phyloP scores from a whole-genome alignment of 2,888 invertebrate species.

The Dolichopus griseipennis region DNA sequence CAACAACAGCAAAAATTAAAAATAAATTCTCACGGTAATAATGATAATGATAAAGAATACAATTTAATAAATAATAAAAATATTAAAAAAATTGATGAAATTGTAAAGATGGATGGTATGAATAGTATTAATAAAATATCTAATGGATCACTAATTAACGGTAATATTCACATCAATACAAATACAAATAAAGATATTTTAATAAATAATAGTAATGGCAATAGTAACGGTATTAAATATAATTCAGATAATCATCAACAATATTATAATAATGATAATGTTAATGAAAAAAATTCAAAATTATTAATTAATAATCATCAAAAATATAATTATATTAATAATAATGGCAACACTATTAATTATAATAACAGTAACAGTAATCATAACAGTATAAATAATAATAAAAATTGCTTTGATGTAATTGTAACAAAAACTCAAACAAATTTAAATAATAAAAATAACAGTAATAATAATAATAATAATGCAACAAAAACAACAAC shows the following conservation, averaged over 20 bases:
- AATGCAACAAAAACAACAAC: no score
- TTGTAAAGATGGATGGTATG: no score
- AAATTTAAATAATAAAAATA: slow-evolving; percentile 9
- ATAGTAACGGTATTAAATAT: neutral
- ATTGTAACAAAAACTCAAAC: neutral
- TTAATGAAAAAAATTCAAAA: no score
- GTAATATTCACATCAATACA: no score
- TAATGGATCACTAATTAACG: no score
- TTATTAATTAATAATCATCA: no score
- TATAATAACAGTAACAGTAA: neutral
- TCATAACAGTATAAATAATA: neutral
- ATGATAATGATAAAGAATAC: neutral
- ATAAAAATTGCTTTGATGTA: neutral
- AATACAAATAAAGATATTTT: no score
- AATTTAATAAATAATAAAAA: neutral
- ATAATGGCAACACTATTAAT: slow-evolving; percentile 12
- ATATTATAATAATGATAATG: neutral
- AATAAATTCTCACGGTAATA: neutral
- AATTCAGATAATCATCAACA: neutral
- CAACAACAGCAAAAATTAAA: slow-evolving; percentile 23
- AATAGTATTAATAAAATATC: no score
- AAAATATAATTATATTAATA: no score
- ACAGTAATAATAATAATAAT: neutral
- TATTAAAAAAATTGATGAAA: neutral
- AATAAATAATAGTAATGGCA: neutral